Base-by-base conservation (phyloP, 1,140 invertebrate species). In the Camponotus floridanus region DNA sequence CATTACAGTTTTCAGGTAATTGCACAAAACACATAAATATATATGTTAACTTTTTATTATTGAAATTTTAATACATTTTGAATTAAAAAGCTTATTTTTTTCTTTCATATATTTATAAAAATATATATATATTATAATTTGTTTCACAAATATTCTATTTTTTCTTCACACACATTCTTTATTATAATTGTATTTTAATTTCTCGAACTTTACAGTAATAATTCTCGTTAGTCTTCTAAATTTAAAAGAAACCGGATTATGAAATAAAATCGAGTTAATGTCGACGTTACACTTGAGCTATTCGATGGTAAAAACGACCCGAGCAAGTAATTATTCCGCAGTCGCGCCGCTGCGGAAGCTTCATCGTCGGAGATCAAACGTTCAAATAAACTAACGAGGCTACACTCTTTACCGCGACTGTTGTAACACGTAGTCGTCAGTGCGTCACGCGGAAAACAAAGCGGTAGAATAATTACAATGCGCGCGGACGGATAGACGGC, bases 351-450 rank as follows among this genome's bases (percentile, higher is more conserved):
- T 36, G 31, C 21, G 55, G 39, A 74, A 83, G 61, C 61, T 61
- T 48, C 78, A 36, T 31, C 65, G 51, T 11, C 39, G 11, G 9
- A 36, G 51, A 42, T n/a, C 68, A n/a, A 61, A 71, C 79, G 68
- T 61, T 59, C 57, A 31, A 74, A 73, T 83, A 61, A 83, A 83
- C 79, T 83, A 83, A 83, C 79, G 68, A 83, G 68, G 21, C 39
- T 51, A 7, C 42, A 21, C 68, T 83, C 55, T 83, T 83, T 61
- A 74, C 18, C 18, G 68, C 13, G 18, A 26, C 55, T 26, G 42
- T 74, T 62, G 68, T 55, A 83, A 83, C 79, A 33, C n/a, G 13
- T 51, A 26, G 26, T 70, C 68, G 78, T 57, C 36, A 65, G 33
- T 15, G 39, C 68, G 55, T 80, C 79, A 39, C 68, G 39, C 68